Evolutionary conservation across 1,140 invertebrate genomes (phyloP), one percentile per base, ranked within the genome.

Genomic region (Pachypsylla venusta): DNA sequence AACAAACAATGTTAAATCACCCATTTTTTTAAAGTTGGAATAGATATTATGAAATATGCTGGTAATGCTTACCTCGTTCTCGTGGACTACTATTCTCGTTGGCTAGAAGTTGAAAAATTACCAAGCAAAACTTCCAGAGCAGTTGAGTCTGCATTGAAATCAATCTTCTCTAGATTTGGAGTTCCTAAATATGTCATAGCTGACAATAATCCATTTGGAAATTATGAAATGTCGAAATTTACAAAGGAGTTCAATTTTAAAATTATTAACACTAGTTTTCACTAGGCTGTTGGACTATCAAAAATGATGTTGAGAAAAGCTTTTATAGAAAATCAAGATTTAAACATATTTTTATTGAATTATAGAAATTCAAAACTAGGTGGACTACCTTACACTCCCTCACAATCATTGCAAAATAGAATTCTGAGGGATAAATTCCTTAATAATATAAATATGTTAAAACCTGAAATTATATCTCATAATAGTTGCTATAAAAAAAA

Each of bases 161-260:
- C 35, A 14, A 59, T 61, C 14, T 63, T 63, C 56, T 1, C 25
- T 13, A 35, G 30, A 3, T 53, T 54, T 40, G 55, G 62, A 19
- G 58, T 63, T 30, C 62, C 60, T 60, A 39, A 55, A 57, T 16
- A 20, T 55, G n/a, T n/a, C n/a, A n/a, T n/a, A n/a, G n/a, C n/a
- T n/a, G 75, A 78, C 62, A 70, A 71, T 61, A 70, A 69, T 26
- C 66, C 70, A 54, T 77, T 75, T 61, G 67, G 64, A 5, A 71
- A 67, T 13, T 40, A 63, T 48, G 66, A 72, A 63, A 76, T 76
- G 62, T 53, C 59, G 61, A 27, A 60, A 1, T 77, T 77, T 65
- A 58, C 68, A 30, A 64, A 48, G 55, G 40, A 67, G 53, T 74
- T 71, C 67, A 65, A 68, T 5, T 70, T 74, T 60, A 30, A 65